phyloP scores from a whole-genome alignment of 2,113 vertebrate genomes.

The Triplophysa dalaica region DNA sequence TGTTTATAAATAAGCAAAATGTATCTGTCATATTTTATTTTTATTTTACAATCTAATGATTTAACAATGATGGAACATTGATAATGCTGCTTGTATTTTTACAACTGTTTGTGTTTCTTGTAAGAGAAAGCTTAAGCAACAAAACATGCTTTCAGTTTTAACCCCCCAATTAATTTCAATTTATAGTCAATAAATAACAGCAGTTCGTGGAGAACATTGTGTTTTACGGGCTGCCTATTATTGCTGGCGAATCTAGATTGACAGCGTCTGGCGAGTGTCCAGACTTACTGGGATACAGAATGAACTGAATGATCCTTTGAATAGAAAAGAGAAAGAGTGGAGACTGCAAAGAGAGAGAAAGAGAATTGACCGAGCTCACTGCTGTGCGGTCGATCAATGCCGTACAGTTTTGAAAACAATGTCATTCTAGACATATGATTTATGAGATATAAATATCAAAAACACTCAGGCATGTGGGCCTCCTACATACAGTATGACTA shows the following conservation, averaged over 20 bases:
- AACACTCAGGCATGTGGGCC: constrained; percentile 2
- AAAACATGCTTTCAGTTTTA: neutral
- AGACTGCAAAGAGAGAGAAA: neutral
- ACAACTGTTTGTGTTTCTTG: neutral
- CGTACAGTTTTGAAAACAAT: constrained; percentile 15
- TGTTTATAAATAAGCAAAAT: too few species aligned
- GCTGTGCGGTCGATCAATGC: constrained; percentile 30
- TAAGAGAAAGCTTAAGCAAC: neutral
- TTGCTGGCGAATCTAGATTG: constrained; percentile 21
- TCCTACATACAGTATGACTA: constrained; percentile 10
- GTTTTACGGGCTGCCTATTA: constrained; percentile 7
- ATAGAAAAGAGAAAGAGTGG: constrained; percentile 18
- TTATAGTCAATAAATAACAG: neutral
- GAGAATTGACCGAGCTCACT: constrained; percentile 11
- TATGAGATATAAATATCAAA: constrained; percentile 36
- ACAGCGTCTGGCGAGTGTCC: constrained; percentile 29
- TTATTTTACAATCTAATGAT: too few species aligned
- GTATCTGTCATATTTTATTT: too few species aligned
- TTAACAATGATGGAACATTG: too few species aligned
- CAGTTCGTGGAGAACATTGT: neutral
- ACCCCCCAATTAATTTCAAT: neutral
- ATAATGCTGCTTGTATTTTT: neutral
- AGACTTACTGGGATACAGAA: constrained; percentile 23
- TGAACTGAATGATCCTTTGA: constrained; percentile 25
- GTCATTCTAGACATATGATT: constrained; percentile 21